Conservation (phyloP, 2,797 vertebrate species). For the Pseudomugil tenellus region DNA sequence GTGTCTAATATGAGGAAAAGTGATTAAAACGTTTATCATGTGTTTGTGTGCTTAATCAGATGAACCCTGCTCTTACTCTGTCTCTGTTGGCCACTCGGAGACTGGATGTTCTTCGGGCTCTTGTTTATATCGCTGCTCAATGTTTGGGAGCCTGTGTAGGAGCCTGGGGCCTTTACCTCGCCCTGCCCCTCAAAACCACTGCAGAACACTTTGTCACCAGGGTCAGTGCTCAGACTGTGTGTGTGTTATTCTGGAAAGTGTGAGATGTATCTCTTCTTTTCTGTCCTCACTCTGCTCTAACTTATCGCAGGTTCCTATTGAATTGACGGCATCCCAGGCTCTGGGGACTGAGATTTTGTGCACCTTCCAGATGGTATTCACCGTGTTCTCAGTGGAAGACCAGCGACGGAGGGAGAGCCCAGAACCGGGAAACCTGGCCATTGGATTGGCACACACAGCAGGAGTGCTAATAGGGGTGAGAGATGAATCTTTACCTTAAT, state of each 20-base stretch:
- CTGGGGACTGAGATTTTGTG: conserved; percentile 84
- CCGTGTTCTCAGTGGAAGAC: conserved; percentile 83
- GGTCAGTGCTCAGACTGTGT: conserved; percentile 60
- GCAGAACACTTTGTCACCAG: conserved; percentile 77
- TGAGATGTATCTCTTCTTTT: neutral
- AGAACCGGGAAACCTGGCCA: conserved; percentile 82
- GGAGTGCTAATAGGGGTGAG: conserved; percentile 84
- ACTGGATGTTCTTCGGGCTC: conserved; percentile 77
- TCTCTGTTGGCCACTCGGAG: conserved; percentile 84
- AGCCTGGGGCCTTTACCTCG: conserved; percentile 78
- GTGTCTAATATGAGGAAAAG: neutral
- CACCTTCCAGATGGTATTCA: conserved; percentile 88
- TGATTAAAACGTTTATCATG: neutral
- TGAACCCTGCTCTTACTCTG: conserved; percentile 87
- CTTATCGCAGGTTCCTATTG: conserved; percentile 76
- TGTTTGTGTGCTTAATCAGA: conserved; percentile 62
- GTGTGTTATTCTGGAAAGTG: neutral
- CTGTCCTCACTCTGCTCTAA: neutral
- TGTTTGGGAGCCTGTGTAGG: conserved; percentile 84
- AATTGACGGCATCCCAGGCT: conserved; percentile 82
- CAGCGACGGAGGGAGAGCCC: conserved; percentile 65
- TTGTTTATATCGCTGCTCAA: conserved; percentile 81
- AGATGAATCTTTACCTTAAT: neutral
- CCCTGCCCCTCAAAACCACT: conserved; percentile 72
- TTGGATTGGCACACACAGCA: conserved; percentile 85